Evolutionary conservation across 2,888 invertebrate genomes (phyloP), one percentile per base, ranked within the genome.

Genomic region (Eristalinus aeneus): DNA sequence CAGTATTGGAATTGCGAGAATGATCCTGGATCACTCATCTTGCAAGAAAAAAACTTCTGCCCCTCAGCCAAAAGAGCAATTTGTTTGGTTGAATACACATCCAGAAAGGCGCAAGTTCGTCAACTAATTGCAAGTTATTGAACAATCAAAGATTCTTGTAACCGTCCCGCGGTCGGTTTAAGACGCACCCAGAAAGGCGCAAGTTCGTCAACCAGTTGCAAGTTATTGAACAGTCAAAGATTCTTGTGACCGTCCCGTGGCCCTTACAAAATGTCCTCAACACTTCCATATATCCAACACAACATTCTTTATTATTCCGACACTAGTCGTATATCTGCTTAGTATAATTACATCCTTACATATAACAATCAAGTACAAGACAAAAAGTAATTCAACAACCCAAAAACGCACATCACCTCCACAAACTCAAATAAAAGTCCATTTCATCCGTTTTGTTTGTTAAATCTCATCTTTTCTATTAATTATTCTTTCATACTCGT

Each of bases 301-400:
- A 69, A 53, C 65, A 69, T 56, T 58, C 53, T 79, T 81, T 76
- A 71, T 81, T 82, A 39, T 67, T 65, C 46, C 58, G 76, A 75
- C 72, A 60, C 67, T 58, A 76, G 67, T 72, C 64, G 67, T 32
- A 67, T 76, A 54, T 76, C 65, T 63, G 61, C 54, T 68, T 12
- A 60, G 46, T 36, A 31, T 65, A 54, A 27, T 58, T 56, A 16
- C 31, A 75, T 65, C 67, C 77, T 73, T 77, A 82, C 34, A 46
- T 5, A 68, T 72, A 72, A 82, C 76, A 61, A 71, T 72, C 63
- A 67, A 64, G 46, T 64, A 64, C 11, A 77, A 32, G 53, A 65
- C 63, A 20, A 11, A 34, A 74, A 61, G 23, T 27, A 64, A 6
- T 56, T 39, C 23, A 34, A 53, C 36, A 39, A 20, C 53, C 2